Conservation (phyloP, 1,140 invertebrate genomes). For the Aporrectodea caliginosa region DNA sequence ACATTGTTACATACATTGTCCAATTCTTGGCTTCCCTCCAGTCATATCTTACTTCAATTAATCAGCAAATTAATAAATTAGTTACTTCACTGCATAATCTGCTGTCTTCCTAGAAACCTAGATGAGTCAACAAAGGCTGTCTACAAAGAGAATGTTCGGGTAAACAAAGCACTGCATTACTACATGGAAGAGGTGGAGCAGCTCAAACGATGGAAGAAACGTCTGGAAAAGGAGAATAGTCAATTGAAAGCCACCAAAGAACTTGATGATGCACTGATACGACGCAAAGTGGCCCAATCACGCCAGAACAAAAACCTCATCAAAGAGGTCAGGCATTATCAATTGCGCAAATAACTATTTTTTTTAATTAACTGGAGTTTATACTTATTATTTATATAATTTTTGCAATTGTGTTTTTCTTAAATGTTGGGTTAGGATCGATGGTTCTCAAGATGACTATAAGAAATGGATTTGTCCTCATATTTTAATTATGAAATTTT, state of each 20-base stretch:
- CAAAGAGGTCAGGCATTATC: slow-evolving; percentile 44
- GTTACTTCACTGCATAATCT: too few relatives aligned
- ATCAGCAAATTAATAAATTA: not conserved
- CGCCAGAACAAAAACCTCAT: slow-evolving; percentile 48
- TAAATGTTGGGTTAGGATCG: too few relatives aligned
- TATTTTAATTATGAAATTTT: too few relatives aligned
- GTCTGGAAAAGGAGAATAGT: slow-evolving; percentile 45
- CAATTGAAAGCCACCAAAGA: slow-evolving; percentile 47
- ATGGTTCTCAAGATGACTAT: too few relatives aligned
- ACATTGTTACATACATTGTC: not conserved
- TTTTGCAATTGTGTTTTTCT: too few relatives aligned
- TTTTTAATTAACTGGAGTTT: too few relatives aligned
- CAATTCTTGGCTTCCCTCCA: not conserved
- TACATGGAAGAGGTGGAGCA: slow-evolving; percentile 49
- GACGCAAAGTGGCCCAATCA: slow-evolving; percentile 49
- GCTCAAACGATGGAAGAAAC: slow-evolving; percentile 45
- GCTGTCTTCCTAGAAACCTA: slow-evolving; percentile 48
- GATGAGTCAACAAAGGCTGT: slow-evolving; percentile 55
- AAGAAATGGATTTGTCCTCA: too few relatives aligned
- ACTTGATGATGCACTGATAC: slow-evolving; percentile 47
- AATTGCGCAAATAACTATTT: too few relatives aligned
- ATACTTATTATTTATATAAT: too few relatives aligned
- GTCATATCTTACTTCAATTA: not conserved
- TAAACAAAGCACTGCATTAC: slow-evolving; percentile 50
- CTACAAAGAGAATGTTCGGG: slow-evolving; percentile 55